These are phyloP conservation scores for Drosophila mayaguana DNA, from an alignment of 2,888 invertebrate species.

Conservation along the genomic window DNA sequence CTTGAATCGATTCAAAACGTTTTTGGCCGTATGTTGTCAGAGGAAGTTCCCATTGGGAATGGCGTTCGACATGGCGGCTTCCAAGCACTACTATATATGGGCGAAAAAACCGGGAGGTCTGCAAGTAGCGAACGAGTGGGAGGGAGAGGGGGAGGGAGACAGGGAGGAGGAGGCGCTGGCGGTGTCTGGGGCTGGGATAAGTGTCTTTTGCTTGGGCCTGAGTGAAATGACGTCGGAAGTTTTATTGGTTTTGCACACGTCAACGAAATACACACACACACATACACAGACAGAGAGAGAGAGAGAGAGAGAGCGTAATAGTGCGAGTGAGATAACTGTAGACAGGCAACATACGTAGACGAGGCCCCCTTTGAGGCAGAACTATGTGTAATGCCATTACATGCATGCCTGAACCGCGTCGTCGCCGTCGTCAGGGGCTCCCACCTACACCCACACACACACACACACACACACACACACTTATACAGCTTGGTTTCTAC, in stretches of 20 bases:
- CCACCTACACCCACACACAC: background rate
- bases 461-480: conserved; percentile 1
- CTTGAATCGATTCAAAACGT: conserved; percentile 70
- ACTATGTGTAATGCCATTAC: conserved; percentile 71
- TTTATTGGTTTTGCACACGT: conserved; percentile 83
- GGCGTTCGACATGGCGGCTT: conserved; percentile 48
- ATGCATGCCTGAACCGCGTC: conserved; percentile 64
- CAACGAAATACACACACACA: conserved; percentile 72
- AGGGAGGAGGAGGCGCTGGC: no score
- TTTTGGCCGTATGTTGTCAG: conserved; percentile 60
- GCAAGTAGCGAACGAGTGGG: no score
- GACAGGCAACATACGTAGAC: conserved; percentile 43
- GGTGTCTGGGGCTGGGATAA: conserved; percentile 25
- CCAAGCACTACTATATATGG: background rate
- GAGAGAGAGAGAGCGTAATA: background rate
- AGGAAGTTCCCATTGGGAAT: conserved; percentile 57
- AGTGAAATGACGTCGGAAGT: conserved; percentile 77
- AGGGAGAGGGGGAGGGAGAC: background rate
- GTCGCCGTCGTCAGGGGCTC: conserved; percentile 16
- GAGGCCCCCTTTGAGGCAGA: conserved; percentile 24
- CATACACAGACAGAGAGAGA: conserved; percentile 33
- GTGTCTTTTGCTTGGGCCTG: conserved; percentile 66
- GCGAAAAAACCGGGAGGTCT: background rate
- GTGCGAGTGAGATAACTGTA: conserved; percentile 10
- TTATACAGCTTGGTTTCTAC: conserved; percentile 2